Percentiles rank a stretch among this genome's conserved stretches.
Evolutionary conservation across 1,140 invertebrate genomes (phyloP).

Genomic region (Phthorimaea operculella): DNA sequence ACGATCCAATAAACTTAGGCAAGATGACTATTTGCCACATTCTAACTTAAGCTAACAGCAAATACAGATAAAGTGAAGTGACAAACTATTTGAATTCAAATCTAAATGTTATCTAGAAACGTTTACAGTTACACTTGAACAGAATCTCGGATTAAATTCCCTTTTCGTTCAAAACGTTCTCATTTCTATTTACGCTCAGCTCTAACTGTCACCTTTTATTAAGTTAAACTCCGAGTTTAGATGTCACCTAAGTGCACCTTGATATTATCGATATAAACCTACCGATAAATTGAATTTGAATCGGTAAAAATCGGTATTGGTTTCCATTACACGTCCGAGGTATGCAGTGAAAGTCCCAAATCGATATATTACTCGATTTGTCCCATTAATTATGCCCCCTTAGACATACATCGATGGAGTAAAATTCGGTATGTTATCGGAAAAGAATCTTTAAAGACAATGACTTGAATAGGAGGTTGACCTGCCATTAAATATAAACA

Average conservation of each 20-base stretch:
- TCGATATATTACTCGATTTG: not conserved
- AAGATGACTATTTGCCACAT: too few relatives aligned
- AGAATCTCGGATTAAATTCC: not conserved
- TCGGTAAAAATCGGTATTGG: slow-evolving; percentile 24
- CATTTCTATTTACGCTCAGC: slow-evolving; percentile 23
- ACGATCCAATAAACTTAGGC: too few relatives aligned
- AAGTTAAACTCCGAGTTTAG: slow-evolving; percentile 29
- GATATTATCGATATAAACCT: slow-evolving; percentile 21
- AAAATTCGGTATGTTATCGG: not conserved
- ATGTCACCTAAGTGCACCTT: slow-evolving; percentile 19
- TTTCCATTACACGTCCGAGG: slow-evolving; percentile 9
- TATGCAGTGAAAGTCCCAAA: slow-evolving; percentile 4
- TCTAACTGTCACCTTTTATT: slow-evolving; percentile 32
- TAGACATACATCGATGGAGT: slow-evolving; percentile 1
- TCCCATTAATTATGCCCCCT: not conserved
- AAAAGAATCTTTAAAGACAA: slow-evolving; percentile 2
- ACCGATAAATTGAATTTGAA: slow-evolving; percentile 29
- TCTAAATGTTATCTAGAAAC: too few relatives aligned
- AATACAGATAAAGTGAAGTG: too few relatives aligned
- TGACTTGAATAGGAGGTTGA: not conserved
- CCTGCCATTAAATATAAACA: not conserved
- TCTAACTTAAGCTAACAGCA: too few relatives aligned
- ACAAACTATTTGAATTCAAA: too few relatives aligned
- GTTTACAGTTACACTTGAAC: too few relatives aligned
- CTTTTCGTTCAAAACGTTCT: slow-evolving; percentile 38